phyloP scores from a whole-genome alignment of 1,140 invertebrate species.

The Anthonomus grandis region DNA sequence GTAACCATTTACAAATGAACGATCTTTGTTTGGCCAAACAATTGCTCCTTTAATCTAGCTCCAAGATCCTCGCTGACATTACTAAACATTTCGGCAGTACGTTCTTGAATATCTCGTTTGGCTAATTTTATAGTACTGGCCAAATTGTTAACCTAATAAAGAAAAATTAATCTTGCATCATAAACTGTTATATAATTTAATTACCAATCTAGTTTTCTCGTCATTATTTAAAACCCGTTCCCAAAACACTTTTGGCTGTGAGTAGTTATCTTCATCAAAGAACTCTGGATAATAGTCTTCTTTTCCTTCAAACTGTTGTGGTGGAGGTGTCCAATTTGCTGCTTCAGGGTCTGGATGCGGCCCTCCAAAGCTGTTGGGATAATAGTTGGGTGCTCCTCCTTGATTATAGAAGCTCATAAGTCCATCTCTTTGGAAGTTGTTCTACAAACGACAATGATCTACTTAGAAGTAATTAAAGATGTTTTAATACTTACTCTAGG shows the following conservation, averaged over 20 bases:
- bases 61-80: constrained; percentile 29
- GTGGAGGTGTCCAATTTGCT: constrained; percentile 51
- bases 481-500: constrained; percentile 8
- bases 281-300: constrained; percentile 64
- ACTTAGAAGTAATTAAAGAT: neutral
- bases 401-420: constrained; percentile 57
- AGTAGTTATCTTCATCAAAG: constrained; percentile 86
- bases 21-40: neutral
- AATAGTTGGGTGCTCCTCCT: constrained; percentile 81
- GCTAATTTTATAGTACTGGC: constrained; percentile 74
- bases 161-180: constrained; percentile 4
- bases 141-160: constrained; percentile 64
- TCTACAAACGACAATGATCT: neutral
- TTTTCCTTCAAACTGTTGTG: constrained; percentile 55
- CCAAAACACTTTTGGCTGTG: constrained; percentile 81
- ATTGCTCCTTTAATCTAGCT: constrained; percentile 14
- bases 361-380: constrained; percentile 82
- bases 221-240: constrained; percentile 71
- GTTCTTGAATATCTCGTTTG: constrained; percentile 33
- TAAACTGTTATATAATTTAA: neutral
- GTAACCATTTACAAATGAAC: constrained; percentile 10
- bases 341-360: constrained; percentile 56
- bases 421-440: constrained; percentile 82
- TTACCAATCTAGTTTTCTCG: constrained; percentile 67
- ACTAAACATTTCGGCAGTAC: constrained; percentile 25